Conservation (phyloP, 1,140 invertebrate species). For the Coelopa frigida region DNA sequence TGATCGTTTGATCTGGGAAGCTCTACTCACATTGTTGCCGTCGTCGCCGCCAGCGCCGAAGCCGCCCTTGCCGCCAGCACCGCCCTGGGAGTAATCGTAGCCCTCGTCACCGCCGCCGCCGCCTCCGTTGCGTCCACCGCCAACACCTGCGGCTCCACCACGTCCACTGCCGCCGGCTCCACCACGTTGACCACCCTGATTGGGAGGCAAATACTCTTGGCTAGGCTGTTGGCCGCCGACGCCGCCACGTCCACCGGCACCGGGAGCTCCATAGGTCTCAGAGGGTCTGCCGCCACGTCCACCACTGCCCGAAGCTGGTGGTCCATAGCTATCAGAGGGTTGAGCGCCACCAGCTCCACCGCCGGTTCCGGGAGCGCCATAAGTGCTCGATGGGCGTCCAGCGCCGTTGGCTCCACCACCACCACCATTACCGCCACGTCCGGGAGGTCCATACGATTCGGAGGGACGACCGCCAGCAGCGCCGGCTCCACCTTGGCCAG, state of each 20-base stretch:
- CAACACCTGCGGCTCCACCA: conserved; percentile 20
- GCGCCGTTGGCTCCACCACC: conserved; percentile 23
- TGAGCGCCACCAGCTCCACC: conserved; percentile 28
- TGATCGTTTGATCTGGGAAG: too few species aligned
- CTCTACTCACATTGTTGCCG: conserved; percentile 17
- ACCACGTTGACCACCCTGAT: conserved; percentile 27
- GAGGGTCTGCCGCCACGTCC: conserved; percentile 25
- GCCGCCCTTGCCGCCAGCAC: conserved; percentile 34
- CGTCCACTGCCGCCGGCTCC: conserved; percentile 29
- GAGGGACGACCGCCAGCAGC: conserved; percentile 38
- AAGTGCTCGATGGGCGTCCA: conserved; percentile 44
- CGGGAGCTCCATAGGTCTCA: conserved; percentile 26
- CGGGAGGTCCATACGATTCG: conserved; percentile 48
- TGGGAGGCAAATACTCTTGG: conserved; percentile 48
- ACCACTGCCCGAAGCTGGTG: conserved; percentile 36
- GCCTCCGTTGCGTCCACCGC: conserved; percentile 10
- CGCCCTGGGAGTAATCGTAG: conserved; percentile 16
- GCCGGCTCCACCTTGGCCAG: conserved; percentile 24
- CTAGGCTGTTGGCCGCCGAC: conserved; percentile 34
- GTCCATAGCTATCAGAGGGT: conserved; percentile 38
- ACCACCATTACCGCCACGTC: conserved; percentile 27
- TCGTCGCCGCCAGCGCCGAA: conserved; percentile 41
- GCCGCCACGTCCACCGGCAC: conserved; percentile 13
- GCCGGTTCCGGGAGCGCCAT: conserved; percentile 46
- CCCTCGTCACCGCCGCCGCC: conserved; percentile 23